A percentile compares a stretch with the other conserved stretches of the same genome.
phyloP scores from a whole-genome alignment of 2,888 invertebrate species.

The Malthinus seriepunctatus region DNA sequence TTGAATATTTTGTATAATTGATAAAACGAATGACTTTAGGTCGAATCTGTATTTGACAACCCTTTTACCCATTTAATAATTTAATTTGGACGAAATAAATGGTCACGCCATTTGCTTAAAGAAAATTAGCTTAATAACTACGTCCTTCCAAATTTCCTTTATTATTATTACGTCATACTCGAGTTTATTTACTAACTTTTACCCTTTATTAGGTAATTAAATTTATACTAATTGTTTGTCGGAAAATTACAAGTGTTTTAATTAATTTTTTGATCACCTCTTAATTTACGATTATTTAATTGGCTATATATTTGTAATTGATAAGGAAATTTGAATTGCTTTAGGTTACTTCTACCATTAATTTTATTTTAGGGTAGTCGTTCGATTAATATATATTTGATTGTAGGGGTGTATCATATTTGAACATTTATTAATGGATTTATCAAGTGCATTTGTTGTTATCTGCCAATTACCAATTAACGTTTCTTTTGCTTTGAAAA shows the following conservation, averaged over 20 bases:
- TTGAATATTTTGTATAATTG: constrained; percentile 13
- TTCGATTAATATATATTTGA: no score
- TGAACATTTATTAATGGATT: no score
- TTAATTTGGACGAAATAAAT: constrained; percentile 26
- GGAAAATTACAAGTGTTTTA: constrained; percentile 12
- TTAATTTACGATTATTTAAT: no score
- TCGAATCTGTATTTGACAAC: constrained; percentile 25
- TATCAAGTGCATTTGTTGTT: no score
- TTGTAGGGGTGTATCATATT: no score
- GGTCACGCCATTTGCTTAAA: constrained; percentile 19
- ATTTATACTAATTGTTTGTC: constrained; percentile 5
- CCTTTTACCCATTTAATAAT: constrained; percentile 23
- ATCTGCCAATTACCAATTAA: no score
- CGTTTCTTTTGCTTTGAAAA: no score
- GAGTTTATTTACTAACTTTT: constrained; percentile 17
- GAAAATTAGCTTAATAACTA: constrained; percentile 22
- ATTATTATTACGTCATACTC: constrained; percentile 23
- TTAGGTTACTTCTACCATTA: no score
- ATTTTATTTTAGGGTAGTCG: no score
- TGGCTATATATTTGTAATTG: no score
- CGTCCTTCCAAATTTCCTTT: constrained; percentile 17
- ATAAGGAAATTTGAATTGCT: no score
- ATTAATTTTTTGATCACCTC: no score
- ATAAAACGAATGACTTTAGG: constrained; percentile 13
- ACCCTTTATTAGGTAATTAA: constrained; percentile 5